Evolutionary conservation across 2,888 invertebrate genomes (phyloP).

Genomic region (Melipona bicolor): DNA sequence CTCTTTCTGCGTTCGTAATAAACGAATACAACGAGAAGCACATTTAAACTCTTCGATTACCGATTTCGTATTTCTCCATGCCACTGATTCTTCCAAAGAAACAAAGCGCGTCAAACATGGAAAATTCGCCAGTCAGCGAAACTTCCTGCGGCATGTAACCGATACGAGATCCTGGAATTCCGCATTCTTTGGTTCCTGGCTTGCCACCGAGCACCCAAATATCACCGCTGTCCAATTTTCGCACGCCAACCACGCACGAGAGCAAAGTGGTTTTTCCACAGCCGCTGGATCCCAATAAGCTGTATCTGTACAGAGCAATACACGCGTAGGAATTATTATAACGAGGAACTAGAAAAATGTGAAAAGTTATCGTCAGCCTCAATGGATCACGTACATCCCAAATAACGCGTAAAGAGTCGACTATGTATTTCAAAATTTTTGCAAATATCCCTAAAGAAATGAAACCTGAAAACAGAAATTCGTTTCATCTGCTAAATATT

Average conservation of each 20-base stretch:
- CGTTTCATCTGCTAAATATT: too few relatives aligned
- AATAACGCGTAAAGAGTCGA: too few relatives aligned
- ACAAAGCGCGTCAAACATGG: slow-evolving; percentile 92
- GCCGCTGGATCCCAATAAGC: slow-evolving; percentile 94
- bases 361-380: not conserved
- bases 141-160: slow-evolving; percentile 97
- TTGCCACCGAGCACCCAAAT: slow-evolving; percentile 90
- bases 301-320: slow-evolving; percentile 89
- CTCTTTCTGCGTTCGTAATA: not conserved
- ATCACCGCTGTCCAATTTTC: slow-evolving; percentile 89
- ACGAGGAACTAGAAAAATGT: not conserved
- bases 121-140: slow-evolving; percentile 91
- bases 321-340: not conserved
- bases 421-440: too few relatives aligned
- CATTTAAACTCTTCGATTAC: slow-evolving; percentile 55
- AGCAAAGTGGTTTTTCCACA: slow-evolving; percentile 96
- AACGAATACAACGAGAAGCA: not conserved
- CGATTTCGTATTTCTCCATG: slow-evolving; percentile 88
- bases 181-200: slow-evolving; percentile 88
- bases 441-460: too few relatives aligned
- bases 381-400: too few relatives aligned
- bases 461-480: too few relatives aligned
- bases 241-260: slow-evolving; percentile 92
- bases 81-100: slow-evolving; percentile 95
- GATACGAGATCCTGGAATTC: slow-evolving; percentile 89